phyloP scores from a whole-genome alignment of 2,797 vertebrate species.

The Crotalus adamanteus region DNA sequence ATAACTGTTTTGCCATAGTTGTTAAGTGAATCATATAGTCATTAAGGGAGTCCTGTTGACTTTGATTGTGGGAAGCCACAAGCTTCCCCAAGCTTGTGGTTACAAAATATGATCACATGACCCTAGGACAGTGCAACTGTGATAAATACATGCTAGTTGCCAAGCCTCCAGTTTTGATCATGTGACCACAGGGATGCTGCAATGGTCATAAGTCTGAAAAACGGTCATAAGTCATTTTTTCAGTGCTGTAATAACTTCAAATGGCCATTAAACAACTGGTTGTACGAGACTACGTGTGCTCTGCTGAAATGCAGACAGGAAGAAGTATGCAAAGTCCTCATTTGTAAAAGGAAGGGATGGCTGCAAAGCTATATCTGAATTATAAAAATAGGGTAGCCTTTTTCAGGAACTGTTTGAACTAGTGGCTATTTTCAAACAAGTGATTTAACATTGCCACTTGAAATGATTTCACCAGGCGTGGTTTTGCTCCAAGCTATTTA shows the following conservation, averaged over 20 bases:
- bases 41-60: too few species aligned
- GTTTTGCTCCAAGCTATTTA: slow-evolving; percentile 71
- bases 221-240: neutral
- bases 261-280: neutral
- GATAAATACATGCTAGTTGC: too few species aligned
- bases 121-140: too few species aligned
- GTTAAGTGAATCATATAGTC: too few species aligned
- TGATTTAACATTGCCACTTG: slow-evolving; percentile 49
- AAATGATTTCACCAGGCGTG: slow-evolving; percentile 66
- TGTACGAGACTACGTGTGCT: neutral
- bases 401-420: slow-evolving; percentile 40
- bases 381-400: neutral
- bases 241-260: neutral
- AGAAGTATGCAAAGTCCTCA: neutral
- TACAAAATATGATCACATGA: too few species aligned
- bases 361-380: neutral
- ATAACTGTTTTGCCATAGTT: too few species aligned
- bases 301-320: neutral
- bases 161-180: too few species aligned
- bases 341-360: neutral
- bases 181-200: too few species aligned
- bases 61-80: too few species aligned
- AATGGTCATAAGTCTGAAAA: neutral
- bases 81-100: too few species aligned
- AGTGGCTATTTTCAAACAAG: slow-evolving; percentile 59